A percentile compares a stretch with the other conserved stretches of the same genome.
Evolutionary conservation across 2,888 invertebrate genomes (phyloP).

Genomic region (Brachyptera risi): DNA sequence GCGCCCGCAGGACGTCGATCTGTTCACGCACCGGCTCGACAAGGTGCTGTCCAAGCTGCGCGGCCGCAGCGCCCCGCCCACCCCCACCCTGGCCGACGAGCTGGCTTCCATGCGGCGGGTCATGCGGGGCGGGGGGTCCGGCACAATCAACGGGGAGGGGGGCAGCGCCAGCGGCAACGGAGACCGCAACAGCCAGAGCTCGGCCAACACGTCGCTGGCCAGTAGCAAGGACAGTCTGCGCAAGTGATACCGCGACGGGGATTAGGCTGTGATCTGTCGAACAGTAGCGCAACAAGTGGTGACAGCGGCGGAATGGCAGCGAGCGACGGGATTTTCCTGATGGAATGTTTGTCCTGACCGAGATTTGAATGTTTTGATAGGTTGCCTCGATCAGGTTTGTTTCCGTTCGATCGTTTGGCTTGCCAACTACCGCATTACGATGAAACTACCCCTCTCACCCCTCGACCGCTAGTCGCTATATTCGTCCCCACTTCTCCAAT

Average conservation of each 20-base stretch:
- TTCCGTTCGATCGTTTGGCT: too few relatives aligned
- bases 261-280: too few relatives aligned
- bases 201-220: conserved; percentile 41
- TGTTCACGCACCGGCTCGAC: conserved; percentile 60
- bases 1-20: conserved; percentile 60
- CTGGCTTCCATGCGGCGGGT: conserved; percentile 36
- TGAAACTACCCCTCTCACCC: too few relatives aligned
- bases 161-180: conserved; percentile 36
- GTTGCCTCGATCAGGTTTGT: too few relatives aligned
- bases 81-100: conserved; percentile 42
- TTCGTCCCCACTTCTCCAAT: too few relatives aligned
- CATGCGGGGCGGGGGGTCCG: conserved; percentile 35
- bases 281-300: neutral
- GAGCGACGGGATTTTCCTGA: neutral
- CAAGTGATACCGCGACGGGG: conserved; percentile 38
- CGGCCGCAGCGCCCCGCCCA: conserved; percentile 40
- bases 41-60: conserved; percentile 50
- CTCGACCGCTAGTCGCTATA: too few relatives aligned
- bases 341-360: too few relatives aligned
- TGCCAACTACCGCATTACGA: too few relatives aligned
- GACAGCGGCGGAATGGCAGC: neutral
- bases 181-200: conserved; percentile 35
- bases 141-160: conserved; percentile 31
- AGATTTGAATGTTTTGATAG: too few relatives aligned
- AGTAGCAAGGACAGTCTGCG: conserved; percentile 43